A percentile compares a stretch with the other conserved stretches of the same genome.
Conservation (phyloP, 2,888 invertebrate species). For the Anoncus sp. region DNA sequence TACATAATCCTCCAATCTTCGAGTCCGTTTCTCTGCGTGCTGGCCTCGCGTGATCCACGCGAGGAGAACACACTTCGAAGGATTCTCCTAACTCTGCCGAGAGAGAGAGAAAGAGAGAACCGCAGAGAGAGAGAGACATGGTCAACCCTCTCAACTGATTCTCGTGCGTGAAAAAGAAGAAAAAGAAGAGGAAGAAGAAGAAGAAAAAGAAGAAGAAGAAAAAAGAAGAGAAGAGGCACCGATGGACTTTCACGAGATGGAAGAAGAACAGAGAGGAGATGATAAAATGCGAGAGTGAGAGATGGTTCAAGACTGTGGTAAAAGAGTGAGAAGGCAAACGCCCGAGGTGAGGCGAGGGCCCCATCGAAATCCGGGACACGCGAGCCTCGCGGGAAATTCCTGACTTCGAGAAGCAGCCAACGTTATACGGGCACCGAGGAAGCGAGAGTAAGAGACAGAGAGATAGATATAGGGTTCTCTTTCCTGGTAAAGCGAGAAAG, state of each 20-base stretch:
- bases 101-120: slow-evolving; percentile 63
- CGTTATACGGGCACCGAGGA: slow-evolving; percentile 24
- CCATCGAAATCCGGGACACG: slow-evolving; percentile 81
- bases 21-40: slow-evolving; percentile 64
- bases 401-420: slow-evolving; percentile 67
- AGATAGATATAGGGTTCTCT: slow-evolving; percentile 38
- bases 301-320: background rate
- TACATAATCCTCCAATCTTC: no score
- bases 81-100: slow-evolving; percentile 49
- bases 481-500: slow-evolving; percentile 69
- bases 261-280: slow-evolving; percentile 51
- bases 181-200: slow-evolving; percentile 16
- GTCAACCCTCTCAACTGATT: slow-evolving; percentile 74
- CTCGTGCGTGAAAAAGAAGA: slow-evolving; percentile 62
- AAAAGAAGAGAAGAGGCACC: background rate
- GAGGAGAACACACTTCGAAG: slow-evolving; percentile 67
- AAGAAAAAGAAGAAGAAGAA: slow-evolving; percentile 31
- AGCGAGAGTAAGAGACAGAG: background rate
- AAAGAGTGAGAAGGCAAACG: slow-evolving; percentile 53
- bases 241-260: background rate
- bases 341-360: slow-evolving; percentile 65
- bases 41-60: slow-evolving; percentile 77
- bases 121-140: slow-evolving; percentile 57
- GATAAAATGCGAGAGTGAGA: slow-evolving; percentile 10
- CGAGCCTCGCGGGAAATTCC: slow-evolving; percentile 83